Percentiles rank a stretch among this genome's conserved stretches.
Conservation (phyloP, 2,888 invertebrate species). For the Thera britannica region DNA sequence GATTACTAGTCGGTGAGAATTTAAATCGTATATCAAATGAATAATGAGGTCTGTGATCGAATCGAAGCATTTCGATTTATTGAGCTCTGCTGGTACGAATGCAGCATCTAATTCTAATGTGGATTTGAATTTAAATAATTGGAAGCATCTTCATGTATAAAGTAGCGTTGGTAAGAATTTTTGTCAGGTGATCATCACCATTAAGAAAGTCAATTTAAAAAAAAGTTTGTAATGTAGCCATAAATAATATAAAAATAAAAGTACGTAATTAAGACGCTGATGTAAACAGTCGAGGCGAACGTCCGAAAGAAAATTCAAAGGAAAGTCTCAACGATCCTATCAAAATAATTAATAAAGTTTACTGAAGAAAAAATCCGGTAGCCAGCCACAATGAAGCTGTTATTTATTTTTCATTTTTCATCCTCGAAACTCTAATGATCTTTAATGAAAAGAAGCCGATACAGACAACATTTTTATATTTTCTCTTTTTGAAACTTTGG, state of each 20-base stretch:
- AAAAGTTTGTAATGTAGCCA: slow-evolving; percentile 5
- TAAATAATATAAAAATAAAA: slow-evolving; percentile 15
- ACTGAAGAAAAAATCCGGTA: slow-evolving; percentile 40
- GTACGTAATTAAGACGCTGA: slow-evolving; percentile 24
- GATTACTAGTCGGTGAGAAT: slow-evolving; percentile 36
- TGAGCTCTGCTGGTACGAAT: slow-evolving; percentile 3
- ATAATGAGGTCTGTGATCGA: slow-evolving; percentile 25
- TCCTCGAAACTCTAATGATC: slow-evolving; percentile 76
- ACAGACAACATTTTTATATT: slow-evolving; percentile 43
- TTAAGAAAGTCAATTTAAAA: background rate
- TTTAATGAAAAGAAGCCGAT: slow-evolving; percentile 78
- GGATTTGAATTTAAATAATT: slow-evolving; percentile 1
- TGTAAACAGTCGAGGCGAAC: slow-evolving; percentile 24
- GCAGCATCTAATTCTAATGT: background rate
- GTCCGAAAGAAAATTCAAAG: slow-evolving; percentile 36
- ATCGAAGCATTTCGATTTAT: slow-evolving; percentile 25
- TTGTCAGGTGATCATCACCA: too few species aligned
- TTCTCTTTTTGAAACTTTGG: slow-evolving; percentile 42
- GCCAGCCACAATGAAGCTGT: slow-evolving; percentile 60
- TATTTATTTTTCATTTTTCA: slow-evolving; percentile 76
- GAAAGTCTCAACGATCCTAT: slow-evolving; percentile 33
- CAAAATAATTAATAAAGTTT: slow-evolving; percentile 42
- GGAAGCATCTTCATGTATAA: background rate
- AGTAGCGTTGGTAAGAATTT: too few species aligned
- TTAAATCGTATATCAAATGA: slow-evolving; percentile 34